Percentiles rank a stretch among this genome's conserved stretches.
phyloP scores from a whole-genome alignment of 2,888 invertebrate genomes.

The Abrostola triplasia region DNA sequence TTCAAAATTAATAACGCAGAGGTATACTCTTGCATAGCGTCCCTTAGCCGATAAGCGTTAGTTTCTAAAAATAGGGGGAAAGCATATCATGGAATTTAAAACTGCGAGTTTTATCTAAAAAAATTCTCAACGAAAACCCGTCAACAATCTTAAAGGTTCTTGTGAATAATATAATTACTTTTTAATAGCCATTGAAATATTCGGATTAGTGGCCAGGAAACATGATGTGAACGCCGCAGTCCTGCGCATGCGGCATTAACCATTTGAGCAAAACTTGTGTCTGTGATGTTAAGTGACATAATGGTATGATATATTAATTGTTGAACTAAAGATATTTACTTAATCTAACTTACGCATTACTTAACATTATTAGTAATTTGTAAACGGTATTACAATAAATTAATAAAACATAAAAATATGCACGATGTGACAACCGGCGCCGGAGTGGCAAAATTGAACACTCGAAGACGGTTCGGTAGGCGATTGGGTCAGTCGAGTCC shows the following conservation, averaged over 20 bases:
- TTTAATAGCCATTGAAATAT: no score
- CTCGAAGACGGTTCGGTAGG: constrained; percentile 47
- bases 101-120: no score
- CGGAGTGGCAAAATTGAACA: constrained; percentile 63
- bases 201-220: neutral
- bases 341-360: constrained; percentile 84
- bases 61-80: no score
- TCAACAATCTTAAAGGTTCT: no score
- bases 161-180: no score
- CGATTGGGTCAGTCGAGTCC: constrained; percentile 54
- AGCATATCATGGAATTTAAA: no score
- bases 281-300: constrained; percentile 77
- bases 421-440: constrained; percentile 71
- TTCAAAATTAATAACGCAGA: neutral
- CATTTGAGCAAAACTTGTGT: constrained; percentile 63
- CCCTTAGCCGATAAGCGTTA: no score
- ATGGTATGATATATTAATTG: constrained; percentile 75
- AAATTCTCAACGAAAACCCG: no score
- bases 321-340: constrained; percentile 77
- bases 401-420: constrained; percentile 81
- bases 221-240: constrained; percentile 10
- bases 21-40: no score
- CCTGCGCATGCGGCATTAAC: constrained; percentile 28
- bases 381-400: constrained; percentile 77
- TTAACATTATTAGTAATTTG: constrained; percentile 83